These are phyloP conservation scores for Candidula unifasciata DNA, from an alignment of 2,888 invertebrate species.

Conservation along the genomic window DNA sequence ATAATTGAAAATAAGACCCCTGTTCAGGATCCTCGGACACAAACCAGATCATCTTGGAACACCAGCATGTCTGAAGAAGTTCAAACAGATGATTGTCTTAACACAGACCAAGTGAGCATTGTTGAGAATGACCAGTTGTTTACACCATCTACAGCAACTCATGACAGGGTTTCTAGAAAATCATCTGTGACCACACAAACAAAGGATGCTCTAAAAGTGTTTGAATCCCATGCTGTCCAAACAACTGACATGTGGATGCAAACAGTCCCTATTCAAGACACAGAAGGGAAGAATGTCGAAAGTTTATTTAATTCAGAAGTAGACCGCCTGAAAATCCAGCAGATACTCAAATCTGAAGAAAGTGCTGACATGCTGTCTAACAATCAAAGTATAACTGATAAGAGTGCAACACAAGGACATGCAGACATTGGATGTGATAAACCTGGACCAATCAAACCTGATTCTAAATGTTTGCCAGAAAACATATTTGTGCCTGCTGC, in stretches of 20 bases:
- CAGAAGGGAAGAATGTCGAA: neutral
- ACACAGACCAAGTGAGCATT: neutral
- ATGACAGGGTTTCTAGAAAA: neutral
- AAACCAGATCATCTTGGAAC: conserved; percentile 62
- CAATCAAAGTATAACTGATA: neutral
- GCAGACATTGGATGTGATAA: neutral
- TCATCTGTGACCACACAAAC: conserved; percentile 26
- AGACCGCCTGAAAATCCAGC: neutral
- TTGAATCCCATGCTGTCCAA: conserved; percentile 18
- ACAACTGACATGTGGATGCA: conserved; percentile 10
- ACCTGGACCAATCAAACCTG: neutral
- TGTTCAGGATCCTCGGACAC: conserved; percentile 55
- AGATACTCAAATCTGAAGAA: neutral
- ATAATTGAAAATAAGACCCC: neutral
- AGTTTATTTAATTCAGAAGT: neutral
- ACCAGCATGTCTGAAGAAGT: conserved; percentile 57
- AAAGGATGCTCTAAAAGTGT: neutral
- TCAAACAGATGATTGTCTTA: conserved; percentile 58
- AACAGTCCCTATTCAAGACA: neutral
- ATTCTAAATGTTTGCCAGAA: neutral
- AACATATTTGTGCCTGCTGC: neutral
- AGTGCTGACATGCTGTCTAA: neutral
- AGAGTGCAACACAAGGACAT: neutral
- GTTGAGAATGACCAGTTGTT: conserved; percentile 16
- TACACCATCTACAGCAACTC: neutral